Evolutionary conservation across 64 coral and sea anemone genomes (phyloP), one percentile per base, ranked within the genome.

Genomic region (Exaiptasia diaphana): DNA sequence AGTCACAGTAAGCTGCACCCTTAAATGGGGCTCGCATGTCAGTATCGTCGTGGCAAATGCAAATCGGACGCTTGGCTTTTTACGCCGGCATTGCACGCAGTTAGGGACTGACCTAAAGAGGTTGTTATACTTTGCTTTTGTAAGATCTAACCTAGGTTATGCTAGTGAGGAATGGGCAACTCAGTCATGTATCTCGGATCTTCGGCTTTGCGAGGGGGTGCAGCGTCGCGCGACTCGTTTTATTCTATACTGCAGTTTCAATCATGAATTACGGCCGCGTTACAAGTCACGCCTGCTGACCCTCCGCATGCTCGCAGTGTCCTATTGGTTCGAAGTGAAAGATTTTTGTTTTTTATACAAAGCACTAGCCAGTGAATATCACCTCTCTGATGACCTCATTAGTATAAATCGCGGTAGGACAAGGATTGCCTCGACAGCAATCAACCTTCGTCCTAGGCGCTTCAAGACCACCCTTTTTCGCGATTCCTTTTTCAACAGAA

Each of bases 41-140:
- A 33, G 42, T 63, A 26, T 41, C 11, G 8, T 87, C 12, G 45
- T 87, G 4, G 62, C 85, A 37, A 87, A 87, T 35, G 39, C 59
- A 38, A 77, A 77, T 41, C 23, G 49, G 35, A 86, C 69, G 63
- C 79, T 82, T 17, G 63, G 79, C 41, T 81, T 80, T 30, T 23
- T 67, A 44, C 59, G 50, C 23, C 59, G 39, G 28, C n/a, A 68
- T 30, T 83, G 80, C 62, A 11, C 63, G 3, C 2, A 4, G 4
- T 6, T 78, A 54, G 59, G 4, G 61, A 33, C 58, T 41, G 38
- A 40, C 17, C 18, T 17, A 41, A 82, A 60, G 79, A 67, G 10
- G 18, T 32, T 68, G 14, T 65, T 38, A 76, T 78, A 59, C 20
- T 36, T 60, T 22, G 20, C 75, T 11, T 25, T 78, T 24, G 40